Base-by-base conservation (phyloP, 2,888 invertebrate species). In the Lucinisca nassula region DNA sequence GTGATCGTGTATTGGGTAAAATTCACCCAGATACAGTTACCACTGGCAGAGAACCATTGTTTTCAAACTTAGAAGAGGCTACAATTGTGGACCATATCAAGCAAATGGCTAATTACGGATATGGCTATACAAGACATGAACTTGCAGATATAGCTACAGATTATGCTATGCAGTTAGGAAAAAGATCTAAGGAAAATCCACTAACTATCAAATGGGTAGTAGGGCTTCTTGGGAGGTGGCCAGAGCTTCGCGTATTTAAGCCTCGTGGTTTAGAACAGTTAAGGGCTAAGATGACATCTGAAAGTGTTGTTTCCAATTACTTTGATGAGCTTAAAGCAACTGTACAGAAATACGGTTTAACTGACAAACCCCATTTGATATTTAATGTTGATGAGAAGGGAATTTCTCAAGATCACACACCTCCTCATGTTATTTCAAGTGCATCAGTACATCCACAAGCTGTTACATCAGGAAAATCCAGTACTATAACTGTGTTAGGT, bases 51-150 rank as follows among this genome's bases (percentile, higher is more conserved):
- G 14, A 35, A 35, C 86, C 82, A 27, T 21, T 86, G n/a, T 79
- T 82, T 38, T 8, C 45, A 37, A 58, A 27, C 21, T 2, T 55
- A 0, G 82, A 86, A 32, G 86, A 86, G 24, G 55, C 70, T 10
- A 70, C 79, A 21, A 40, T 86, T 6, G 79, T 76, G 0, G 30
- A 79, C 0, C 82, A 86, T 55, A 24, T 83, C 4, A 70, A 86
- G 32, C 55, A 24, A 24, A 79, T 86, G 74, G 79, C 86, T 1
- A 32, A 35, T 30, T 80, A 55, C 74, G 87, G 84, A 0, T 86
- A 86, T 72, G 82, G 82, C 0, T 86, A 86, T 37, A 82, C 84
- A 0, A 49, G 55, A 21, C 84, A 75, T 30, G 79, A 84, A 70
- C 24, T n/a, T 32, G 77, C 79, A 24, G 55, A 77, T 51, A 32